Percentiles rank a stretch among this genome's conserved stretches.
phyloP scores from a whole-genome alignment of 2,113 vertebrate species.

The Engraulis encrasicolus region DNA sequence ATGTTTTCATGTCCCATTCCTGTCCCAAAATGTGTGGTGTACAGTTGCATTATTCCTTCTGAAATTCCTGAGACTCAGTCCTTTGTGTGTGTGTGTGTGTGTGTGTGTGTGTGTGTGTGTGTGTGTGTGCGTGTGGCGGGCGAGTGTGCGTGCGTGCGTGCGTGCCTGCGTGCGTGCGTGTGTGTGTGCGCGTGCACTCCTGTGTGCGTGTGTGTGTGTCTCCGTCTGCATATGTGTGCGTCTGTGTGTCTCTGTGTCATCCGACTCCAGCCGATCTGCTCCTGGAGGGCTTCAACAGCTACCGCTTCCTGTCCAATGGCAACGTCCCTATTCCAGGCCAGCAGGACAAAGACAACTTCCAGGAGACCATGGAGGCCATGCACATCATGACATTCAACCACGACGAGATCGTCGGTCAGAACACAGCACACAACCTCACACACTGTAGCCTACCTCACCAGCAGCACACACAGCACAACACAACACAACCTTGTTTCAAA shows the following conservation, averaged over 20 bases:
- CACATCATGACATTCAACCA: conserved; percentile 98
- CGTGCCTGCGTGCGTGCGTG: no score
- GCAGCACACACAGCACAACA: background rate
- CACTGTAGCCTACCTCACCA: no score
- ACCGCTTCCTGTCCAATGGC: conserved; percentile 96
- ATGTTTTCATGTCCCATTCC: conserved; percentile 13
- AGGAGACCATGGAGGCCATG: conserved; percentile 99
- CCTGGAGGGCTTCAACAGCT: conserved; percentile 88
- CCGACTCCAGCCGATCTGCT: conserved; percentile 81
- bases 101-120: no score
- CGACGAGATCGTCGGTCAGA: conserved; percentile 94
- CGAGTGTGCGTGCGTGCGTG: no score
- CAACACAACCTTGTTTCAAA: no score
- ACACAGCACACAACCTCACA: background rate
- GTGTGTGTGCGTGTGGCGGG: no score
- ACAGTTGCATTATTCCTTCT: no score
- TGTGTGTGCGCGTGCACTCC: no score
- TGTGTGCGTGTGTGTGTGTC: background rate
- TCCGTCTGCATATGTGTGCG: no score
- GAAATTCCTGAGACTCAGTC: no score
- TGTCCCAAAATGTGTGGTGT: background rate
- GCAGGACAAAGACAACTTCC: conserved; percentile 98
- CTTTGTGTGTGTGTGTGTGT: no score
- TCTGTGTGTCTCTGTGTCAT: conserved; percentile 7
- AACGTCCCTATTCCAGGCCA: conserved; percentile 97